Percentiles rank a stretch among this genome's conserved stretches.
Conservation (phyloP, 2,888 invertebrate genomes). For the Volucella zonaria region DNA sequence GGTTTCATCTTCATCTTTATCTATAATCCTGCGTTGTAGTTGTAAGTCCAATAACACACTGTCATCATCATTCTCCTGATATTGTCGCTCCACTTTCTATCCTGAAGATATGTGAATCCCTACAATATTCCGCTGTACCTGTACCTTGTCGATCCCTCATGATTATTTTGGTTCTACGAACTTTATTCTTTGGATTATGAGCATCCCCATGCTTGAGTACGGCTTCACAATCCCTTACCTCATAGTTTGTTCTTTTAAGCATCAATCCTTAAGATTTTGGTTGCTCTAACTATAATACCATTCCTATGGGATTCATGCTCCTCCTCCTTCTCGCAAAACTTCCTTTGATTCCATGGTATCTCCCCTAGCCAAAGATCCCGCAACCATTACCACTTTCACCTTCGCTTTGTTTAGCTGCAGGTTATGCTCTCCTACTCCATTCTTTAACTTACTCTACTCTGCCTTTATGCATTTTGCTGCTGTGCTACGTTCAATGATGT, state of each 20-base stretch:
- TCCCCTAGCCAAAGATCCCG: too few relatives aligned
- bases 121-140: too few relatives aligned
- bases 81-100: too few relatives aligned
- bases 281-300: background rate
- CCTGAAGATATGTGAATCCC: too few relatives aligned
- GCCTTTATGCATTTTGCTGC: background rate
- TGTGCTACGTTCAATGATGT: constrained; percentile 19
- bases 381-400: constrained; percentile 33
- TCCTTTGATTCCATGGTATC: background rate
- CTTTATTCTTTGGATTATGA: constrained; percentile 16
- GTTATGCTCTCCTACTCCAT: background rate
- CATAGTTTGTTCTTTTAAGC: constrained; percentile 12
- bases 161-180: background rate
- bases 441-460: background rate
- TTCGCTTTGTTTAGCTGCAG: constrained; percentile 19
- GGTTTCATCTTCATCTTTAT: too few relatives aligned
- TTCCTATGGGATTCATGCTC: background rate
- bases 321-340: too few relatives aligned
- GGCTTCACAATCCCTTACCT: constrained; percentile 11
- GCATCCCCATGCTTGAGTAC: background rate
- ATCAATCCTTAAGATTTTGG: constrained; percentile 4
- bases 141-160: too few relatives aligned
- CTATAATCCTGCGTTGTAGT: too few relatives aligned
- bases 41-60: too few relatives aligned
- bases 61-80: too few relatives aligned